Base-by-base conservation (phyloP, 2,888 invertebrate species). In the Lithosia quadra region DNA sequence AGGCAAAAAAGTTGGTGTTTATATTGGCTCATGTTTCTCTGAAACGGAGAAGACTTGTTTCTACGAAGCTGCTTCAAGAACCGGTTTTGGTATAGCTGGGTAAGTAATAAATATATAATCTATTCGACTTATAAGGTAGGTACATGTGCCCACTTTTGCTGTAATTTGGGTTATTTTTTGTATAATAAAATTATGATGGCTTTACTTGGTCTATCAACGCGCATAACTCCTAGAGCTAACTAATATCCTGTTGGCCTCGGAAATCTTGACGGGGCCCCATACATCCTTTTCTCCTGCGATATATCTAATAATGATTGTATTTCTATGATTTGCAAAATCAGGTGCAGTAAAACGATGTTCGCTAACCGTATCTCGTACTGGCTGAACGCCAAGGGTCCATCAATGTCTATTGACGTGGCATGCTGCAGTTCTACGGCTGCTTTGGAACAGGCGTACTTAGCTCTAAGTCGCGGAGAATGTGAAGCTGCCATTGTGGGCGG, bases 401-500 rank as follows among this genome's bases (percentile, higher is more conserved):
- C 93, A 0, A 80, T 89, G 79, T 75, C 86, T 0, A 78, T 93
- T 1, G 91, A 93, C 71, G 84, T 83, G 13, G 85, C 88, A 0
- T 91, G 92, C 81, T 89, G 90, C 76, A 90, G 92, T 22, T 90
- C 91, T 0, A 71, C 85, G 0, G 84, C 82, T 0, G 92, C 91
- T 0, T 67, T 93, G 22, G 88, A 91, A 65, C 86, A 86, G 67
- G 93, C 91, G 0, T 89, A 85, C 67, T 80, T 82, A 8, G 91
- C 90, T 2, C 86, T 94, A 4, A 70, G 72, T 0, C 81, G 85
- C 0, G 93, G 92, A 0, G 87, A 88, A 10, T 92, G 92, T 63
- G 93, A 92, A 28, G 89, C 91, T 0, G 97, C 97, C 18, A 91
- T 97, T 34, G 96, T 97, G 2, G 96, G 96, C 2, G 96, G 96